phyloP scores from a whole-genome alignment of 2,113 vertebrate genomes.

The Erpornis zantholeuca region DNA sequence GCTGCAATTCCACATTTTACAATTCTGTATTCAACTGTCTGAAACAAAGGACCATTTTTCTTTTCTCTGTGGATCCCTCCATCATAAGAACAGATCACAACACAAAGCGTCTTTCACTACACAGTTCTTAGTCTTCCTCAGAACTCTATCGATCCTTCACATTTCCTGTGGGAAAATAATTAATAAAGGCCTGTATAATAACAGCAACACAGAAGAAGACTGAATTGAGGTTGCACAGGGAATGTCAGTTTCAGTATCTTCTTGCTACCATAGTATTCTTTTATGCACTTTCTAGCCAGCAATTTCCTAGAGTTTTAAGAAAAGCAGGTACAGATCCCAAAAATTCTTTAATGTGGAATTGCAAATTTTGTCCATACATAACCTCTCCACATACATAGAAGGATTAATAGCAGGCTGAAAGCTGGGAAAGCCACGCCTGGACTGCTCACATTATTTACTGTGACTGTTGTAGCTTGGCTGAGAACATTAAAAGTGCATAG shows the following conservation, averaged over 20 bases:
- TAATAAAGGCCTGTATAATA: constrained; percentile 2
- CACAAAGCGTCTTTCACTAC: constrained; percentile 55
- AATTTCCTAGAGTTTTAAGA: not conserved
- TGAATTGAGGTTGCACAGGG: not conserved
- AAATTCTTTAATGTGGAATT: not conserved
- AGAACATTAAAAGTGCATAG: not conserved
- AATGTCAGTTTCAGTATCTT: not conserved
- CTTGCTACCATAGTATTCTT: not conserved
- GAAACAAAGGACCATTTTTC: constrained; percentile 62
- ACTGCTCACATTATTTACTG: not conserved
- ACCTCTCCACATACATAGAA: not conserved
- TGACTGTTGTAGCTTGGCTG: not conserved
- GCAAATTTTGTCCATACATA: not conserved
- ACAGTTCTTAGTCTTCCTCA: constrained; percentile 28
- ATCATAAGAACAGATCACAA: constrained; percentile 33
- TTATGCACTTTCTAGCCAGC: not conserved
- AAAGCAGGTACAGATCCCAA: not conserved
- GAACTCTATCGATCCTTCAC: constrained; percentile 44
- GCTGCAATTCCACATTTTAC: constrained; percentile 15
- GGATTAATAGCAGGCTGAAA: not conserved
- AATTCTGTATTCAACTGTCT: constrained; percentile 46
- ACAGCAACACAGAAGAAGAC: not conserved
- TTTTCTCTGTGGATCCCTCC: constrained; percentile 26
- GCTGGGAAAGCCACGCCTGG: constrained; percentile 23
- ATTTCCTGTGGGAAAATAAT: constrained; percentile 64